Evolutionary conservation across 2,113 vertebrate species (phyloP).

Genomic region (Grammomys dolichurus): DNA sequence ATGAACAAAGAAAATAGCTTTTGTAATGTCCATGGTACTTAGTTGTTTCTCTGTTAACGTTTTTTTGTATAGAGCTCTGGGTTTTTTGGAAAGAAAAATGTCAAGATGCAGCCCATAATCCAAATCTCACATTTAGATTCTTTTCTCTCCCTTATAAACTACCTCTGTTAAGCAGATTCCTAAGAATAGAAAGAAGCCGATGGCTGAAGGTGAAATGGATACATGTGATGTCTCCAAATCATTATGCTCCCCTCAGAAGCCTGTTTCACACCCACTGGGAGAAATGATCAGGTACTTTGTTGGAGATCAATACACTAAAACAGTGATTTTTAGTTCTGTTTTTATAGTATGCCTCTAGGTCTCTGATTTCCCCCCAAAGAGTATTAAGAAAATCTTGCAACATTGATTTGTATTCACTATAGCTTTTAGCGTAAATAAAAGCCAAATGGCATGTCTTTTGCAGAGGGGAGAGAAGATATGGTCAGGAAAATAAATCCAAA

Average conservation of each 20-base stretch:
- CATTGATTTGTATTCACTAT: conserved; percentile 48
- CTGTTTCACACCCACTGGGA: conserved; percentile 54
- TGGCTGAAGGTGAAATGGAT: conserved; percentile 48
- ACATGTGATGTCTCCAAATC: conserved; percentile 14
- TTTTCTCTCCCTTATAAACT: background rate
- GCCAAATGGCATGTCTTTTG: conserved; percentile 21
- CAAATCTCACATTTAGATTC: conserved; percentile 51
- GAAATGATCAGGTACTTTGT: conserved; percentile 52
- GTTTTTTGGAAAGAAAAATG: conserved; percentile 58
- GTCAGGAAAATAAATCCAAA: conserved; percentile 59
- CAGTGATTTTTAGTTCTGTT: conserved; percentile 52
- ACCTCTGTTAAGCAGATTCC: conserved; percentile 36
- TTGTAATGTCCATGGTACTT: conserved; percentile 40
- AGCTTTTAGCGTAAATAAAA: conserved; percentile 43
- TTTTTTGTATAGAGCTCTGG: conserved; percentile 46
- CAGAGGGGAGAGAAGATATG: background rate
- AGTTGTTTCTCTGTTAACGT: conserved; percentile 44
- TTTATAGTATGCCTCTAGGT: conserved; percentile 9
- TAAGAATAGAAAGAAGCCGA: conserved; percentile 53
- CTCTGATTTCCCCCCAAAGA: background rate
- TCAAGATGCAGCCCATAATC: conserved; percentile 49
- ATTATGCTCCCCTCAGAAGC: background rate
- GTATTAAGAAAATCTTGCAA: conserved; percentile 32
- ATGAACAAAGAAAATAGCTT: conserved; percentile 58
- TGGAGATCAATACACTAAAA: conserved; percentile 63